phyloP scores from a whole-genome alignment of 2,113 vertebrate genomes.

The Hypocryptadius cinnamomeus region DNA sequence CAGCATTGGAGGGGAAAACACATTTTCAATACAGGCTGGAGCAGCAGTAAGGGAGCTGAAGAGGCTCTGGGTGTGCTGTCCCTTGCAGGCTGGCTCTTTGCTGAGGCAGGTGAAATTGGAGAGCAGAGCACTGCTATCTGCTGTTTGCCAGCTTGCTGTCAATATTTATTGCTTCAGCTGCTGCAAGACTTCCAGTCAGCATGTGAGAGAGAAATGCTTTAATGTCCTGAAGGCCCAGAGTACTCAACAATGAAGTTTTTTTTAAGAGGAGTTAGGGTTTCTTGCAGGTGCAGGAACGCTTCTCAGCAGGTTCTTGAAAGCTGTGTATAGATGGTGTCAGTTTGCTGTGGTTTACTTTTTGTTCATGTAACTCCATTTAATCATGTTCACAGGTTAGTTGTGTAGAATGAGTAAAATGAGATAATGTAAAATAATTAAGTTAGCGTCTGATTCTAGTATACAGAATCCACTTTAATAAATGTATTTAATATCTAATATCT shows the following conservation, averaged over 20 bases:
- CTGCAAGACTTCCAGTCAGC: constrained; percentile 65
- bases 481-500: background rate
- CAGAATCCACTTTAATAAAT: background rate
- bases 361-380: background rate
- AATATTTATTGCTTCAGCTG: constrained; percentile 74
- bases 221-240: constrained; percentile 11
- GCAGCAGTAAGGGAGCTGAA: background rate
- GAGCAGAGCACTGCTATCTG: constrained; percentile 60
- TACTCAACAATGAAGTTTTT: background rate
- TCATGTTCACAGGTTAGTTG: background rate
- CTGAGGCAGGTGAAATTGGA: constrained; percentile 80
- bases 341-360: background rate
- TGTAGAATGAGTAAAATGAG: background rate
- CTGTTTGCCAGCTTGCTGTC: constrained; percentile 70
- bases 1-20: background rate
- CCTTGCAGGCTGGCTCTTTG: constrained; percentile 63
- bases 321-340: background rate
- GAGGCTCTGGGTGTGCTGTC: constrained; percentile 7
- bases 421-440: background rate
- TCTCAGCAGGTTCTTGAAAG: constrained; percentile 48
- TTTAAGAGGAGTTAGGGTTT: constrained; percentile 24
- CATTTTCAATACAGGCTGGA: background rate
- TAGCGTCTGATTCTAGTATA: background rate
- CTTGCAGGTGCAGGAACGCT: constrained; percentile 30
- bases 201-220: constrained; percentile 7